A percentile compares a stretch with the other conserved stretches of the same genome.
Conservation (phyloP, 2,113 vertebrate species). For the Gorsachius goisagi region DNA sequence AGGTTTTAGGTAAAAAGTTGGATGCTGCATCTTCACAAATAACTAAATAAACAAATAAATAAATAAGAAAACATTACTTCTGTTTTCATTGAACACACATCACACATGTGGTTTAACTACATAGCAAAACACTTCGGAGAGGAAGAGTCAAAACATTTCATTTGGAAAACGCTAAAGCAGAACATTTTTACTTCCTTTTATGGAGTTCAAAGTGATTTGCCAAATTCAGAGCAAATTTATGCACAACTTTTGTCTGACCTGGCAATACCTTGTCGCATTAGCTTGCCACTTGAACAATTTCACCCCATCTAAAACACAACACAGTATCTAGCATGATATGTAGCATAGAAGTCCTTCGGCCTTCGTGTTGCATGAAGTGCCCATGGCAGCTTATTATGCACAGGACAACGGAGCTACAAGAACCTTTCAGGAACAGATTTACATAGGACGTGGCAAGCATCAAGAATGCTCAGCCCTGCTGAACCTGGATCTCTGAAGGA, state of each 20-base stretch:
- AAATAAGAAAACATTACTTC: neutral
- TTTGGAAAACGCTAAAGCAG: neutral
- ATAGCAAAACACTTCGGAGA: neutral
- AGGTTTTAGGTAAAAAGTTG: neutral
- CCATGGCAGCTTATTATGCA: neutral
- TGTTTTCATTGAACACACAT: neutral
- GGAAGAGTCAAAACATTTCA: neutral
- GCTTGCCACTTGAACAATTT: neutral
- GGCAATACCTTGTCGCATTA: neutral
- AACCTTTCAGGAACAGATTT: neutral
- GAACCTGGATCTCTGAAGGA: neutral
- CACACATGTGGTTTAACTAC: neutral
- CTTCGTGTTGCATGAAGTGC: neutral
- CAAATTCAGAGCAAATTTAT: neutral
- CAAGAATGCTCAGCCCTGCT: neutral
- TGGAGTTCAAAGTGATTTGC: neutral
- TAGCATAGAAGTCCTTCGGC: neutral
- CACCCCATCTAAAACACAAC: neutral
- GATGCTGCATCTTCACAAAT: neutral
- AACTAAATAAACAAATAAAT: neutral
- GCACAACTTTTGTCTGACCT: neutral
- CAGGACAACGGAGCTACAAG: neutral
- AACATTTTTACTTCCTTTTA: neutral
- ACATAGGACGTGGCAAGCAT: neutral
- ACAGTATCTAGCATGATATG: rapidly evolving